Conservation (phyloP, 2,888 invertebrate species). For the Morpho helenor region DNA sequence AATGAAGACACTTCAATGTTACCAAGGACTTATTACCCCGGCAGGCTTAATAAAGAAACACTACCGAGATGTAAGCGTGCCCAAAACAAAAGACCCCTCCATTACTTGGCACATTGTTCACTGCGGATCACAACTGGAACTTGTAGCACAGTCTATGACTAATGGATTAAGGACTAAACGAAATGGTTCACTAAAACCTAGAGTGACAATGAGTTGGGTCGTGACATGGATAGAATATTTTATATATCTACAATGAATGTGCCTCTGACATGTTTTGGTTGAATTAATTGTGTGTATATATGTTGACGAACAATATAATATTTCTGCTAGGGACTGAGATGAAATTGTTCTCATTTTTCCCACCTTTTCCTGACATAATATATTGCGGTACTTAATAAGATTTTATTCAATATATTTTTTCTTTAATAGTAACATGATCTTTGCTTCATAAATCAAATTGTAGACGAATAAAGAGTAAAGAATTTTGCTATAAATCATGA, state of each 20-base stretch:
- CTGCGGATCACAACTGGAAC: slow-evolving; percentile 8
- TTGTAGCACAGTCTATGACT: slow-evolving; percentile 14
- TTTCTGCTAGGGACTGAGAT: too few relatives aligned
- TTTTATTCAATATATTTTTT: too few relatives aligned
- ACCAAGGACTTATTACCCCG: slow-evolving; percentile 15
- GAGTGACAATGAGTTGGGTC: slow-evolving; percentile 26
- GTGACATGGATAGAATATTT: slow-evolving; percentile 21
- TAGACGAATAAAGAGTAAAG: too few relatives aligned
- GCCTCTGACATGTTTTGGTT: slow-evolving; percentile 14
- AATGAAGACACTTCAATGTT: slow-evolving; percentile 5
- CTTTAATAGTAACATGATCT: too few relatives aligned
- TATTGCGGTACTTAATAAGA: too few relatives aligned
- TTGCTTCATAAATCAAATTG: too few relatives aligned
- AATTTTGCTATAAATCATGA: too few relatives aligned
- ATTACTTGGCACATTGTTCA: slow-evolving; percentile 23
- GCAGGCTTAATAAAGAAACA: slow-evolving; percentile 24
- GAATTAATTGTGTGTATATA: neutral
- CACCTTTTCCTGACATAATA: too few relatives aligned
- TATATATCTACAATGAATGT: slow-evolving; percentile 15
- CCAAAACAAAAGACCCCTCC: slow-evolving; percentile 22
- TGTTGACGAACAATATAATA: too few relatives aligned
- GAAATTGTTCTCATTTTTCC: too few relatives aligned
- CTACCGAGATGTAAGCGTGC: slow-evolving; percentile 24
- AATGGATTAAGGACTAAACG: slow-evolving; percentile 17
- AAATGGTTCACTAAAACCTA: slow-evolving; percentile 14